A percentile compares a stretch with the other conserved stretches of the same genome.
Conservation (phyloP, 2,888 invertebrate species). For the Cephus rjabovi region DNA sequence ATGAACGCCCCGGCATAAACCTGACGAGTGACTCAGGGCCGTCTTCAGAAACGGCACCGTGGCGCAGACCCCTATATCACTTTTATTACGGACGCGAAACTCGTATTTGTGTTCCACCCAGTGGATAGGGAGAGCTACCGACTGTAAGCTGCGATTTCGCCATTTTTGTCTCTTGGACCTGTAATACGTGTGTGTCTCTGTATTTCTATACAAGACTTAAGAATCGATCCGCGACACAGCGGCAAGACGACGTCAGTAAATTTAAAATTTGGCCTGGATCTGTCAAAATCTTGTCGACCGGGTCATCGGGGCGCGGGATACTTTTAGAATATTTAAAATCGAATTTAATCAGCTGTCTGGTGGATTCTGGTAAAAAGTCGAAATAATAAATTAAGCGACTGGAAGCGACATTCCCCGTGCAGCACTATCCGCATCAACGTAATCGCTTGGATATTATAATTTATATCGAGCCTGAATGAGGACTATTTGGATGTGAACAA, state of each 20-base stretch:
- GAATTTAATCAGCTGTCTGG: not conserved
- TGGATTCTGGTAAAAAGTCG: constrained; percentile 18
- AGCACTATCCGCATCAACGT: constrained; percentile 54
- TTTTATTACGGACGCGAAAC: constrained; percentile 47
- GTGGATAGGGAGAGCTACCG: not conserved
- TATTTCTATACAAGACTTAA: not conserved
- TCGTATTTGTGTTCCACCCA: constrained; percentile 22
- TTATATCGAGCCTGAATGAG: constrained; percentile 55
- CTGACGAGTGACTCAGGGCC: constrained; percentile 57
- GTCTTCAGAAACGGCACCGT: constrained; percentile 47
- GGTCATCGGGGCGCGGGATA: not conserved
- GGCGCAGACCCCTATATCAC: constrained; percentile 55
- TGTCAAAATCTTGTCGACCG: not conserved
- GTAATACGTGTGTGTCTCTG: not conserved
- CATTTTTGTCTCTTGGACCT: not conserved
- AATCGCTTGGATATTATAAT: constrained; percentile 60
- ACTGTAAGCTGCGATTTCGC: not conserved
- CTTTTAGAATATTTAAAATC: not conserved
- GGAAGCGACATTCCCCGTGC: constrained; percentile 31
- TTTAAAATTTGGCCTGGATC: not conserved
- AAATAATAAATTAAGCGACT: constrained; percentile 44
- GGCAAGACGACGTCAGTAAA: not conserved
- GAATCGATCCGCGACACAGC: not conserved
- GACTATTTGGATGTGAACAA: constrained; percentile 61
- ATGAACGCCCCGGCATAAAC: constrained; percentile 58